Evolutionary conservation across 2,113 vertebrate genomes (phyloP).

Genomic region (Sinocyclocheilus grahami): DNA sequence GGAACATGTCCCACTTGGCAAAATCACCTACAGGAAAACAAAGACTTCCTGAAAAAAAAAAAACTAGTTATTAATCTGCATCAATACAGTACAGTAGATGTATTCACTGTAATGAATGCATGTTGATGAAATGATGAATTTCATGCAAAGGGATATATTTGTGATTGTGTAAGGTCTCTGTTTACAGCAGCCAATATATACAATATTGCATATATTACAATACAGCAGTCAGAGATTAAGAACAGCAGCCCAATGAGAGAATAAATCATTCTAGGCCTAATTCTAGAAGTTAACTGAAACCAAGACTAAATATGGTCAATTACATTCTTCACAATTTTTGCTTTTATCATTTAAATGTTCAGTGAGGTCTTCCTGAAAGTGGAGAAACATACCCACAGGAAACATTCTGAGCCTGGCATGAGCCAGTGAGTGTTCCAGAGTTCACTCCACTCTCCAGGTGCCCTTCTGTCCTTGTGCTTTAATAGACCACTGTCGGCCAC

Average conservation of each 20-base stretch:
- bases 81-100: neutral
- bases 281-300: neutral
- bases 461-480: neutral
- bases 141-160: neutral
- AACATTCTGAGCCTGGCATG: neutral
- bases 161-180: neutral
- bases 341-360: neutral
- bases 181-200: neutral
- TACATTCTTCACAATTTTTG: neutral
- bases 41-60: neutral
- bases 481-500: neutral
- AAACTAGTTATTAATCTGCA: neutral
- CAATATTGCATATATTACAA: neutral
- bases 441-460: neutral
- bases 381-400: neutral
- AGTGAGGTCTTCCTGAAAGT: neutral
- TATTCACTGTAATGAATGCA: neutral
- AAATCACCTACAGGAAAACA: neutral
- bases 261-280: too few relatives aligned
- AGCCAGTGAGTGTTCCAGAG: neutral
- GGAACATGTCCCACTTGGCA: neutral
- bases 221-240: neutral
- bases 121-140: neutral
- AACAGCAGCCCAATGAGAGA: neutral
- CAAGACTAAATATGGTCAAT: neutral